phyloP scores from a whole-genome alignment of 2,888 invertebrate species.

The Sphaerophoria rueppellii region DNA sequence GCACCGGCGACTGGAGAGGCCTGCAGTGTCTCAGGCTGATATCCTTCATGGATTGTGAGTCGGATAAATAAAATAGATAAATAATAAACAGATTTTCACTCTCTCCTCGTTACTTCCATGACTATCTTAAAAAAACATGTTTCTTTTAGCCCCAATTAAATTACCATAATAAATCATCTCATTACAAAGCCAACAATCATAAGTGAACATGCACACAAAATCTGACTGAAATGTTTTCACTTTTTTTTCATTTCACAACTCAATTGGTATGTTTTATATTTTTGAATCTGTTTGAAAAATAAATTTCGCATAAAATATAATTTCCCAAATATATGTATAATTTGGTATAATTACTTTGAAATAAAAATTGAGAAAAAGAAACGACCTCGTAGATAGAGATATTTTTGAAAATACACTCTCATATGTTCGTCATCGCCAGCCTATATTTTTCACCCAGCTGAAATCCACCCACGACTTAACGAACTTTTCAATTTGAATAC shows the following conservation, averaged over 20 bases:
- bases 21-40: no score
- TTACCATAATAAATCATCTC: constrained; percentile 19
- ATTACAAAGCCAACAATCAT: not conserved
- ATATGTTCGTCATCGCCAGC: not conserved
- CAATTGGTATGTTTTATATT: not conserved
- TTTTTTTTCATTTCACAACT: not conserved
- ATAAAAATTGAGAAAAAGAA: constrained; percentile 2
- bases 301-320: constrained; percentile 30
- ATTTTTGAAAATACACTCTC: constrained; percentile 46
- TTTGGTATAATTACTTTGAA: constrained; percentile 25
- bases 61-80: no score
- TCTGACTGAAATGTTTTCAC: not conserved
- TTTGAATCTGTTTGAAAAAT: constrained; percentile 20
- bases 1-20: no score
- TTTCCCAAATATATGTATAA: constrained; percentile 4
- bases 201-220: not conserved
- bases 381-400: constrained; percentile 51
- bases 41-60: no score
- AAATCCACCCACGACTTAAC: constrained; percentile 64
- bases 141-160: not conserved
- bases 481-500: constrained; percentile 62
- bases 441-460: constrained; percentile 54
- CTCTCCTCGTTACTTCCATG: no score
- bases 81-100: no score
- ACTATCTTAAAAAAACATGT: not conserved